Evolutionary conservation across 2,797 vertebrate genomes (phyloP).

Genomic region (Sarcoramphus papa): DNA sequence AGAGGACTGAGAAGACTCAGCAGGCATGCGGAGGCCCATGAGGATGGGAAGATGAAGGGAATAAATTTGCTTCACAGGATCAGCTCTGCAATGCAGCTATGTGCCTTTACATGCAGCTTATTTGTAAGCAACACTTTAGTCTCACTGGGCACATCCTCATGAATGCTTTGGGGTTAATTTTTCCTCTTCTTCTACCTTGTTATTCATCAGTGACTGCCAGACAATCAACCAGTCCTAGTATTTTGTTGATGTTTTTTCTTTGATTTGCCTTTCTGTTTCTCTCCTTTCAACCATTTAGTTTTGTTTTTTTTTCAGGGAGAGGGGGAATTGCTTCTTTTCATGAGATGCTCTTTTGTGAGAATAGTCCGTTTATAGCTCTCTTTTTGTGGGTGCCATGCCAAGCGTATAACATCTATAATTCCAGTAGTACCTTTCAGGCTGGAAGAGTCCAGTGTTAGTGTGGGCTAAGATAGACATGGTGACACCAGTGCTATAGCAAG

Average conservation of each 20-base stretch:
- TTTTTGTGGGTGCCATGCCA: neutral
- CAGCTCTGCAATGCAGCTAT: neutral
- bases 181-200: neutral
- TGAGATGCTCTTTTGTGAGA: neutral
- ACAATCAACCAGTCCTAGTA: fast-evolving
- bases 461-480: neutral
- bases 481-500: neutral
- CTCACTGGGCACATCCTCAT: neutral
- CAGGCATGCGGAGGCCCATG: neutral
- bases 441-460: neutral
- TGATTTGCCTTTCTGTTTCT: neutral
- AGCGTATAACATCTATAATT: neutral
- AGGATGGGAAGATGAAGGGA: neutral
- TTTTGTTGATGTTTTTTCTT: neutral
- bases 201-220: neutral
- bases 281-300: neutral
- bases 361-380: neutral
- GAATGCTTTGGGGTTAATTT: neutral
- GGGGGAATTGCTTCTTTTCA: neutral
- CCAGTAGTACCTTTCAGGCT: neutral
- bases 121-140: neutral
- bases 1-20: neutral
- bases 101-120: neutral
- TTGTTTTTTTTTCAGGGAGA: neutral
- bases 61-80: neutral